A percentile compares a stretch with the other conserved stretches of the same genome.
Conservation (phyloP, 1,140 invertebrate species). For the Cryptotermes secundus region DNA sequence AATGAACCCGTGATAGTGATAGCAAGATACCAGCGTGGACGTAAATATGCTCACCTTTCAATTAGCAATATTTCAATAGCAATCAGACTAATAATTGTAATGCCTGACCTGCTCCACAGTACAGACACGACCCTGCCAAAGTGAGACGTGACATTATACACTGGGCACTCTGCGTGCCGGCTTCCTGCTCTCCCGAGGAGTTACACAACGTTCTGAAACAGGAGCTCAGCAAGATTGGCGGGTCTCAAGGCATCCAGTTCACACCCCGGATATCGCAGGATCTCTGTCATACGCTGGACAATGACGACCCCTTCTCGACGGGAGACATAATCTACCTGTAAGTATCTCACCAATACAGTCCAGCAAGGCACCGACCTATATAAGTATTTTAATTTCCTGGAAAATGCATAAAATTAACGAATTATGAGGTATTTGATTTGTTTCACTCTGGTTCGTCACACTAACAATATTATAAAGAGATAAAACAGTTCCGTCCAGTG, state of each 20-base stretch:
- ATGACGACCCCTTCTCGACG: slow-evolving; percentile 37
- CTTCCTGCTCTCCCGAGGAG: slow-evolving; percentile 50
- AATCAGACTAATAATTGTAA: not conserved
- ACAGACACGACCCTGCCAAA: slow-evolving; percentile 44
- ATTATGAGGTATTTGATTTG: too few species aligned
- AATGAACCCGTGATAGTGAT: too few species aligned
- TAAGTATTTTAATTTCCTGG: too few species aligned
- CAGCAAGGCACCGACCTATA: too few species aligned
- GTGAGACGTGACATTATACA: slow-evolving; percentile 51
- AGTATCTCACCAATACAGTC: not conserved
- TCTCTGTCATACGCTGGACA: slow-evolving; percentile 35
- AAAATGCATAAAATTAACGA: too few species aligned
- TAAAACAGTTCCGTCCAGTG: too few species aligned
- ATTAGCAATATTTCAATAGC: not conserved
- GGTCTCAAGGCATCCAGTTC: not conserved
- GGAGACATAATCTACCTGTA: slow-evolving; percentile 38
- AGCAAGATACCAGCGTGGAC: too few species aligned
- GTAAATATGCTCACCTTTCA: not conserved
- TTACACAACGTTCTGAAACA: slow-evolving; percentile 51
- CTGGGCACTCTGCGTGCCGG: slow-evolving; percentile 56
- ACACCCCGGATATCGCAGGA: slow-evolving; percentile 31
- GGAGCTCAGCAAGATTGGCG: not conserved
- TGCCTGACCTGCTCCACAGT: slow-evolving; percentile 35
- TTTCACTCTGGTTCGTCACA: too few species aligned
- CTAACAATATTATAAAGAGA: too few species aligned